phyloP scores from a whole-genome alignment of 2,797 vertebrate genomes.

The Serranus cabrilla region DNA sequence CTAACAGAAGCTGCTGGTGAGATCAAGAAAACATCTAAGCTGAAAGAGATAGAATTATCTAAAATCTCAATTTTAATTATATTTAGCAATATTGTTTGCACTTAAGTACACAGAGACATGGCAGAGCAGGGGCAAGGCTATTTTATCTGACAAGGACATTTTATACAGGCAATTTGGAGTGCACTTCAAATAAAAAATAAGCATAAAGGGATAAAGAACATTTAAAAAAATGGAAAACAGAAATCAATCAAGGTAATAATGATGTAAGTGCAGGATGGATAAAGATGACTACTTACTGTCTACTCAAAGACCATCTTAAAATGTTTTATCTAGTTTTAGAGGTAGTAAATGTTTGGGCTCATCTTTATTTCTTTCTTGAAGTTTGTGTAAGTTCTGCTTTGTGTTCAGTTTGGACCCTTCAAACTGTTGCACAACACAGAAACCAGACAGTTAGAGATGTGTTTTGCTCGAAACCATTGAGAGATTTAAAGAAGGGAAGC shows the following conservation, averaged over 20 bases:
- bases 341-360: background rate
- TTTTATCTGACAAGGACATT: constrained; percentile 12
- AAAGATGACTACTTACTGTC: background rate
- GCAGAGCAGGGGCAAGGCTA: background rate
- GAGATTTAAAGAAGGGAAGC: background rate
- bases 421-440: background rate
- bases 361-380: background rate
- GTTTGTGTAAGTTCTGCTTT: background rate
- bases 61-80: background rate
- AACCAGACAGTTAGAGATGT: background rate
- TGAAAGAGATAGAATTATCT: background rate
- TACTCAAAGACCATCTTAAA: background rate
- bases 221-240: background rate
- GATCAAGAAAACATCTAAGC: background rate
- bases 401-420: constrained; percentile 1
- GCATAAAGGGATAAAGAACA: background rate
- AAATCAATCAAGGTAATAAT: background rate
- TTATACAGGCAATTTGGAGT: background rate
- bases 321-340: constrained; percentile 11
- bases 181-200: background rate
- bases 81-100: background rate
- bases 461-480: background rate
- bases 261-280: background rate
- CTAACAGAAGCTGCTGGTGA: background rate
- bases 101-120: background rate